A percentile compares a stretch with the other conserved stretches of the same genome.
phyloP scores from a whole-genome alignment of 2,888 invertebrate genomes.

The Drosophila austrosaltans region DNA sequence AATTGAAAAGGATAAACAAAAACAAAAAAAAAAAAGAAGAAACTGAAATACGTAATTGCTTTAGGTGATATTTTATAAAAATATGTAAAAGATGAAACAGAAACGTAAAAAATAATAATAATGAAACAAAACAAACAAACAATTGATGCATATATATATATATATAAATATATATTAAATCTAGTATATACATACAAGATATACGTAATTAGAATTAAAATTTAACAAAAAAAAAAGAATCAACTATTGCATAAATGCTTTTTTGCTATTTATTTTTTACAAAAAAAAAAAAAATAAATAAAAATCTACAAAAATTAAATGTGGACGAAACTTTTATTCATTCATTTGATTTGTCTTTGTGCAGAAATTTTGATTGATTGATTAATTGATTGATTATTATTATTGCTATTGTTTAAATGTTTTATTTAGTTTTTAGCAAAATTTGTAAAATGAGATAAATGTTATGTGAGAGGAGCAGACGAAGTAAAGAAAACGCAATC shows the following conservation, averaged over 20 bases:
- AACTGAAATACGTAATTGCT: slow-evolving; percentile 83
- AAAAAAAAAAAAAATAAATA: slow-evolving; percentile 5
- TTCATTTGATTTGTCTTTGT: slow-evolving; percentile 34
- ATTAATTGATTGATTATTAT: slow-evolving; percentile 35
- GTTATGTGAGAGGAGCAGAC: slow-evolving; percentile 60
- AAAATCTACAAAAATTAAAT: background rate
- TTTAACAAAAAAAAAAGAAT: slow-evolving; percentile 4
- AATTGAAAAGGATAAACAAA: slow-evolving; percentile 49
- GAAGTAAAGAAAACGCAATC: slow-evolving; percentile 68
- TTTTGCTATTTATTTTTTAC: slow-evolving; percentile 51
- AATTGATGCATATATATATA: slow-evolving; percentile 37
- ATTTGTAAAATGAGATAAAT: slow-evolving; percentile 81
- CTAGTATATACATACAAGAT: slow-evolving; percentile 12
- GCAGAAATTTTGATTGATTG: slow-evolving; percentile 53
- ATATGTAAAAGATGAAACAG: slow-evolving; percentile 53
- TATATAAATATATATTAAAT: slow-evolving; percentile 51
- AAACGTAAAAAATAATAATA: slow-evolving; percentile 57
- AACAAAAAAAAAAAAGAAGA: slow-evolving; percentile 55
- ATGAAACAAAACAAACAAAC: slow-evolving; percentile 41
- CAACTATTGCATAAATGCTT: slow-evolving; percentile 40
- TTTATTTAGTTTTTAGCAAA: slow-evolving; percentile 83
- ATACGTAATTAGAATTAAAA: slow-evolving; percentile 46
- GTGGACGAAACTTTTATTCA: slow-evolving; percentile 1
- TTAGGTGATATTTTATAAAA: slow-evolving; percentile 82
- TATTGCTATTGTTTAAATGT: slow-evolving; percentile 71